Evolutionary conservation across 2,888 invertebrate genomes (phyloP).

Genomic region (Heliconius sara): DNA sequence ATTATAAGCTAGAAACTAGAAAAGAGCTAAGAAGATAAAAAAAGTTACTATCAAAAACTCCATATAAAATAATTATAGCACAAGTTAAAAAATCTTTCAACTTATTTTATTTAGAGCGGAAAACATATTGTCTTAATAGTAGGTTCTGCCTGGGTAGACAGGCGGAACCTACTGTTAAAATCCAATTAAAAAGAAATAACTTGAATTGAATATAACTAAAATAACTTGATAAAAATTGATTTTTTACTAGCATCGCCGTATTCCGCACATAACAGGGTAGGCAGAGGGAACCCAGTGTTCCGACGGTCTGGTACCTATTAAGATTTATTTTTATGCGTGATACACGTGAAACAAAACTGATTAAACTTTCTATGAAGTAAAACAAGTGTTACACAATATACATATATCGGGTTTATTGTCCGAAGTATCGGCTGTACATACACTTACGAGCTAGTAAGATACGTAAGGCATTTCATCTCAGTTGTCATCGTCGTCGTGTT

Average conservation of each 20-base stretch:
- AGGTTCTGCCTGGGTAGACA: no score
- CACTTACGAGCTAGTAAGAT: conserved; percentile 82
- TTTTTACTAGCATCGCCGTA: no score
- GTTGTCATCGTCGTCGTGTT: conserved; percentile 83
- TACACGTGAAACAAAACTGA: background rate
- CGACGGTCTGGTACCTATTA: no score
- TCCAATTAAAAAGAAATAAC: background rate
- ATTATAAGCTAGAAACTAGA: no score
- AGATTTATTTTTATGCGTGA: no score
- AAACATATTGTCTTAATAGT: background rate
- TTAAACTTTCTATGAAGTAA: background rate
- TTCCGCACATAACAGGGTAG: no score
- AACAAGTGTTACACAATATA: conserved; percentile 42
- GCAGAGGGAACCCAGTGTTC: no score
- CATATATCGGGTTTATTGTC: conserved; percentile 71
- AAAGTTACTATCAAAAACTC: background rate
- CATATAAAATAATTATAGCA: no score
- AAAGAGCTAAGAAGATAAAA: no score
- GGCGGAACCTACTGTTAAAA: no score
- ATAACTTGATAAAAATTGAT: background rate
- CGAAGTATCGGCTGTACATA: conserved; percentile 81
- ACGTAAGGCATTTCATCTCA: conserved; percentile 82
- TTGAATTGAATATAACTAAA: background rate
- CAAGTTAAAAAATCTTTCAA: background rate
- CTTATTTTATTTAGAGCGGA: background rate